A percentile compares a stretch with the other conserved stretches of the same genome.
phyloP scores from a whole-genome alignment of 2,888 invertebrate species.

The Hydropsyche betteni region DNA sequence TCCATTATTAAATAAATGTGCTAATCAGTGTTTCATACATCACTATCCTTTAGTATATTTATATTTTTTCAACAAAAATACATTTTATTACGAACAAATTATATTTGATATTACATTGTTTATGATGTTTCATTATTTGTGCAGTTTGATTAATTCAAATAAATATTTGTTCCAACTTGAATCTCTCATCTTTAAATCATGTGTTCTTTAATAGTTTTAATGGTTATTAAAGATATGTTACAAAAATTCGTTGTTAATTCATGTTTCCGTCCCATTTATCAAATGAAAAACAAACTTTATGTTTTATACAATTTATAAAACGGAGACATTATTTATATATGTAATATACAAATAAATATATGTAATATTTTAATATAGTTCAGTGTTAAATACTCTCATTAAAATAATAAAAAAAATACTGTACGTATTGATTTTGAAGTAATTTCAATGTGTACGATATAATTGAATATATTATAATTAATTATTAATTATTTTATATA shows the following conservation, averaged over 20 bases:
- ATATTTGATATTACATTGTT: too few relatives aligned
- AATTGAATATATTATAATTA: slow-evolving; percentile 4
- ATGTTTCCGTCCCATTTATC: slow-evolving; percentile 47
- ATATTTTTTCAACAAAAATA: neutral
- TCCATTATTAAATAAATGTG: slow-evolving; percentile 6
- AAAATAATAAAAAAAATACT: slow-evolving; percentile 48
- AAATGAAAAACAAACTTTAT: slow-evolving; percentile 39
- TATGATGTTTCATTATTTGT: too few relatives aligned
- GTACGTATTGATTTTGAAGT: slow-evolving; percentile 29
- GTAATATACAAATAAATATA: slow-evolving; percentile 44
- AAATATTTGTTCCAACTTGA: too few relatives aligned
- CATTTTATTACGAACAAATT: too few relatives aligned
- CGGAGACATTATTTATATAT: slow-evolving; percentile 46
- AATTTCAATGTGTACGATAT: neutral
- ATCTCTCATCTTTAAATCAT: neutral
- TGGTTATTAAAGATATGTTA: slow-evolving; percentile 16
- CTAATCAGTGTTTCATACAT: slow-evolving; percentile 17
- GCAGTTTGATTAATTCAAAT: too few relatives aligned
- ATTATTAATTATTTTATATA: slow-evolving; percentile 10
- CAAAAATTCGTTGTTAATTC: slow-evolving; percentile 45
- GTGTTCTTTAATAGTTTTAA: neutral
- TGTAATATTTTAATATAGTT: slow-evolving; percentile 44
- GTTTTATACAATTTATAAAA: slow-evolving; percentile 45
- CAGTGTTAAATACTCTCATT: slow-evolving; percentile 48
- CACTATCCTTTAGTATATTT: neutral